Base-by-base conservation (phyloP, 2,888 invertebrate species). In the Schizotus pectinicornis region DNA sequence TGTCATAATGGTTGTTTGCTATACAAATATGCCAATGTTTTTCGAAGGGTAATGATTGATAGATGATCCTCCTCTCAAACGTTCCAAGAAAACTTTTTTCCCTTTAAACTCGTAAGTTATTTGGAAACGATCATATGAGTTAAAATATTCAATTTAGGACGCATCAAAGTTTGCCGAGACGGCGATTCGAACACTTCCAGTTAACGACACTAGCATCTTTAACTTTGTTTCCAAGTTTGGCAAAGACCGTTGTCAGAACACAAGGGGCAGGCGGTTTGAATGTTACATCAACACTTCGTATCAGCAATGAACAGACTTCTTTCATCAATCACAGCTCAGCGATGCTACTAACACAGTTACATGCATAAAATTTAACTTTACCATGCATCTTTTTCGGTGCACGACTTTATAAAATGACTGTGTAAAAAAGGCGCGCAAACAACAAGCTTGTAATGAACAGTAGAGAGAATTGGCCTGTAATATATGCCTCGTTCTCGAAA, bases 261-360 rank as follows among this genome's bases (percentile, higher is more conserved):
- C 48, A 30, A 43, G 46, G 8, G 42, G 12, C 36, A 47, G 52
- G 47, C 56, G 56, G 59, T 64, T 64, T 68, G 70, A 70, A 72
- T 71, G 71, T 70, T 65, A 68, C 66, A 69, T 70, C 69, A 68
- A 66, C 60, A 59, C 55, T 43, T 55, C 67, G 73, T 75, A 74
- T 74, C 74, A 64, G 63, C 59, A 57, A 46, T 46, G 59, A 67
- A 65, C 74, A 75, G 72, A 67, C 72, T 70, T 74, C 73, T 73
- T 74, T 73, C 74, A 75, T 74, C 74, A 75, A 75, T 75, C 74
- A 75, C 65, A 56, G 31, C n/a, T 34, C 45, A 38, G 53, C 37
- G 32, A 31, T 33, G n/a, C 36, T 13, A 51, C 34, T 31, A 22
- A 35, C 33, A 35, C 11, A 11, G 9, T 35, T 35, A 35, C 9